These are phyloP conservation scores for Limnephilus rhombicus DNA, from an alignment of 2,888 invertebrate species.

Conservation along the genomic window DNA sequence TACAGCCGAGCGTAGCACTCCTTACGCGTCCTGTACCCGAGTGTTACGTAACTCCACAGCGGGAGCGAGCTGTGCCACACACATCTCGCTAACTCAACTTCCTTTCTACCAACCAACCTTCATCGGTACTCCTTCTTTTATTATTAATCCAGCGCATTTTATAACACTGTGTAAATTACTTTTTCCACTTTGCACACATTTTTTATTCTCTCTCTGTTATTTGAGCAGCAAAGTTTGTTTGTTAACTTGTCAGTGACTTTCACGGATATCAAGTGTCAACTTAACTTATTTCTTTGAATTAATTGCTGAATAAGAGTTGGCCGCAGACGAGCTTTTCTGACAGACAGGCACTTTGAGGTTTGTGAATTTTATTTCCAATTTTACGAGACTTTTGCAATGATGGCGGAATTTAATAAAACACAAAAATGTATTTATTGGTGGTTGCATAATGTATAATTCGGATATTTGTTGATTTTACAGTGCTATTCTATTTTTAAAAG, in stretches of 20 bases:
- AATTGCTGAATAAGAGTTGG: background rate
- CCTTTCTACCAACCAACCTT: slow-evolving; percentile 5
- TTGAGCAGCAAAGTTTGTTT: slow-evolving; percentile 3
- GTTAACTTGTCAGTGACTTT: slow-evolving; percentile 40
- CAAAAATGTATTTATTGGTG: background rate
- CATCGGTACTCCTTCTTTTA: slow-evolving; percentile 19
- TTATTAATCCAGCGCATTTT: slow-evolving; percentile 10
- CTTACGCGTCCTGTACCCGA: slow-evolving; percentile 37
- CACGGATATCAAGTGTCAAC: slow-evolving; percentile 14
- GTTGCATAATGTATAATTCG: background rate
- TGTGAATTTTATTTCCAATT: slow-evolving; percentile 20
- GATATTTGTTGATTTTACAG: background rate
- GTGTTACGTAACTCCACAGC: slow-evolving; percentile 24
- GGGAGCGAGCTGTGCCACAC: background rate
- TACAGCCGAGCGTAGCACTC: slow-evolving; percentile 28
- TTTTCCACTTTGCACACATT: background rate
- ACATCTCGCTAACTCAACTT: slow-evolving; percentile 37
- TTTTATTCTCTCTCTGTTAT: slow-evolving; percentile 3
- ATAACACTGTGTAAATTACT: background rate
- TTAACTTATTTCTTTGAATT: slow-evolving; percentile 18
- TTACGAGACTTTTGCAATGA: background rate
- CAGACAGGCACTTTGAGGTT: slow-evolving; percentile 14
- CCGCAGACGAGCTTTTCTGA: background rate
- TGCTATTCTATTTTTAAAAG: background rate
- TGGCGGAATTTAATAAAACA: slow-evolving; percentile 14